Conservation (phyloP, 2,113 vertebrate species). For the Engystomops pustulosus region DNA sequence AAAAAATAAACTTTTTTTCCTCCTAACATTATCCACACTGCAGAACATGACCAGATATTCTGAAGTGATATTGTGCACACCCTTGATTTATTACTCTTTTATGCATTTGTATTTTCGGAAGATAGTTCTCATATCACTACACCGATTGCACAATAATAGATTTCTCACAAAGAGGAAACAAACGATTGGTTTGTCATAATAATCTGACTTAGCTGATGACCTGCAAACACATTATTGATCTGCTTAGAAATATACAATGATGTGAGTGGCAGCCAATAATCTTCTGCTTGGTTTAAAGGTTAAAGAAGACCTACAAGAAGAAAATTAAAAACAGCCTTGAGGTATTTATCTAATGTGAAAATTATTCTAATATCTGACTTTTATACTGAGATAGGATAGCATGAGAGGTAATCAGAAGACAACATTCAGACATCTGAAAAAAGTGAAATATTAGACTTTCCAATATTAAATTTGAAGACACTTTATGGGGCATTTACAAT, state of each 20-base stretch:
- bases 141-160: background rate
- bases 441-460: no score
- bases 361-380: background rate
- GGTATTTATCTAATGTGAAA: background rate
- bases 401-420: no score
- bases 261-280: constrained; percentile 1
- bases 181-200: constrained; percentile 17
- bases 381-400: background rate
- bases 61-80: background rate
- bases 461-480: no score
- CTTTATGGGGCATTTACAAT: no score
- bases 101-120: background rate
- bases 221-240: constrained; percentile 5
- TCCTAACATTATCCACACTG: no score
- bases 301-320: background rate
- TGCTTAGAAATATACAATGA: background rate
- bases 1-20: no score
- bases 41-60: no score
- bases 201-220: background rate
- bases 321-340: background rate
- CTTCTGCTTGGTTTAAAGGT: background rate
- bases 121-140: background rate
- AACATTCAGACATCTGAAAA: no score
- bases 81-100: background rate
- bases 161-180: background rate